A percentile compares a stretch with the other conserved stretches of the same genome.
phyloP scores from a whole-genome alignment of 1,140 invertebrate species.

The Drosophila mojavensis region DNA sequence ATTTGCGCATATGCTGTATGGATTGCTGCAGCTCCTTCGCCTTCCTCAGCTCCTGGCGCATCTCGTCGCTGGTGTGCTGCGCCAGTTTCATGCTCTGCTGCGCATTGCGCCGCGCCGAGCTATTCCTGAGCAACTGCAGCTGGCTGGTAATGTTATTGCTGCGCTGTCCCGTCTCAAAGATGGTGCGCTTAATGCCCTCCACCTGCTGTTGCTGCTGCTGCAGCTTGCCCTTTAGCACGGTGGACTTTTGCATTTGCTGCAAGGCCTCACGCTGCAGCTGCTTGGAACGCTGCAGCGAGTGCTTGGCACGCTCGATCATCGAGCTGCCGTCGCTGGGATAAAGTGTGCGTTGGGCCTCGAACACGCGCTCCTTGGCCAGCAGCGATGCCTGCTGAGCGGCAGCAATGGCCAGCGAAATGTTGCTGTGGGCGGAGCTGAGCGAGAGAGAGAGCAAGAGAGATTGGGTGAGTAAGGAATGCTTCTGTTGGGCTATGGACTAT shows the following conservation, averaged over 20 bases:
- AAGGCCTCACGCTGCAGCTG: conserved; percentile 82
- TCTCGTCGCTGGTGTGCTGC: conserved; percentile 84
- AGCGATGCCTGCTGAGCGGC: conserved; percentile 87
- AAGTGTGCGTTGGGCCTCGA: conserved; percentile 65
- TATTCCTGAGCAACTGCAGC: conserved; percentile 57
- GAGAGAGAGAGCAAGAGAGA: neutral
- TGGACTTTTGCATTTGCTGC: conserved; percentile 84
- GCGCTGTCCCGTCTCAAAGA: conserved; percentile 85
- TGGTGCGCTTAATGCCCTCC: conserved; percentile 84
- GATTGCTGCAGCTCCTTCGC: conserved; percentile 84
- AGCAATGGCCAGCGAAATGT: conserved; percentile 89
- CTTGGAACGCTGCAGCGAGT: conserved; percentile 84
- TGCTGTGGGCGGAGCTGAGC: conserved; percentile 90
- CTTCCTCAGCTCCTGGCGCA: conserved; percentile 85
- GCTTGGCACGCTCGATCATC: conserved; percentile 84
- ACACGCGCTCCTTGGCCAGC: conserved; percentile 86
- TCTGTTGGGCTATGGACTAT: neutral
- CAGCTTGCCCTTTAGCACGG: conserved; percentile 79
- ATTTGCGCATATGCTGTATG: conserved; percentile 85
- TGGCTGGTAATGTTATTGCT: conserved; percentile 85
- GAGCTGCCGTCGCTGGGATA: conserved; percentile 84
- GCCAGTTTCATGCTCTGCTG: conserved; percentile 84
- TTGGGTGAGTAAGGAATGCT: neutral
- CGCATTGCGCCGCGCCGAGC: conserved; percentile 68
- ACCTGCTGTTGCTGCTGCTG: conserved; percentile 85